These are phyloP conservation scores for Polia nebulosa DNA, from an alignment of 2,888 invertebrate genomes.

Conservation along the genomic window DNA sequence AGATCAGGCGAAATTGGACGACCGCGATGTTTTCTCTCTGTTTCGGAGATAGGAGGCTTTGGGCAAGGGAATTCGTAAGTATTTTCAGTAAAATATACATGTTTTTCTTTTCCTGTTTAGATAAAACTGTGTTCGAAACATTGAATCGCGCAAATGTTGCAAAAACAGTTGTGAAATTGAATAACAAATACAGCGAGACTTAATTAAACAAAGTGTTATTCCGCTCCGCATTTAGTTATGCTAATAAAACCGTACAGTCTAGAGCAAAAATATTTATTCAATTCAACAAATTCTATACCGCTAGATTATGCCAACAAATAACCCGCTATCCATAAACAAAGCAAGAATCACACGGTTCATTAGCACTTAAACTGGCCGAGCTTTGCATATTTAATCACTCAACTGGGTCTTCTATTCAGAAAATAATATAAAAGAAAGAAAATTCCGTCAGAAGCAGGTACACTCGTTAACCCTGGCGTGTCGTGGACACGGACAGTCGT, in stretches of 20 bases:
- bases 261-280: conserved; percentile 32
- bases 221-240: conserved; percentile 23
- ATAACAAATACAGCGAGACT: background rate
- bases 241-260: conserved; percentile 24
- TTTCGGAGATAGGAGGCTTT: conserved; percentile 42
- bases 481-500: conserved; percentile 64
- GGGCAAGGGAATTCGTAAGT: conserved; percentile 21
- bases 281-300: conserved; percentile 24
- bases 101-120: conserved; percentile 27
- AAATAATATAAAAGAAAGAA: conserved; percentile 62
- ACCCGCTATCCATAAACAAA: conserved; percentile 45
- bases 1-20: conserved; percentile 62
- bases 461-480: conserved; percentile 70
- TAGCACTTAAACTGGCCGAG: conserved; percentile 60
- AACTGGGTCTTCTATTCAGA: conserved; percentile 58
- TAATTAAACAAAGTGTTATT: conserved; percentile 23
- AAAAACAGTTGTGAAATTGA: conserved; percentile 20
- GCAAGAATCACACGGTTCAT: conserved; percentile 54
- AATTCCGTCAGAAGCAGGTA: conserved; percentile 58
- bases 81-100: conserved; percentile 21
- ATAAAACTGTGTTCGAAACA: conserved; percentile 17
- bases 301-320: conserved; percentile 42
- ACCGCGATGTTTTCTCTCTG: conserved; percentile 46
- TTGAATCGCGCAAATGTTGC: background rate
- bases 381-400: conserved; percentile 62